A percentile compares a stretch with the other conserved stretches of the same genome.
These are phyloP conservation scores for Thermophis baileyi DNA, from an alignment of 2,113 vertebrate genomes.

Conservation along the genomic window DNA sequence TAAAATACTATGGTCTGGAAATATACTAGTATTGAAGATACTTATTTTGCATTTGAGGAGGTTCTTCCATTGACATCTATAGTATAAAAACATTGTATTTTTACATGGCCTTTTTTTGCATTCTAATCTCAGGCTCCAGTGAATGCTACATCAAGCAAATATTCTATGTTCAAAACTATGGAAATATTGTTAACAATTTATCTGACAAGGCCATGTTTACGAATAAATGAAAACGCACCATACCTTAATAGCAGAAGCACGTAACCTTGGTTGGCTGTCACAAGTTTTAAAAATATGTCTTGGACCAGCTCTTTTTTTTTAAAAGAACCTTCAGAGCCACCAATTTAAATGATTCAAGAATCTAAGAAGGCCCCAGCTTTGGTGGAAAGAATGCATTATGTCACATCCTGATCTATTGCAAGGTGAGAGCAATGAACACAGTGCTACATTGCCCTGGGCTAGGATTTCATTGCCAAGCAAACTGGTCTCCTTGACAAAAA, in stretches of 20 bases:
- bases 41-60: not conserved
- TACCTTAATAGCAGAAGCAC: not conserved
- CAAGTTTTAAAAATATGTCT: not conserved
- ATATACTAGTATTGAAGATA: not conserved
- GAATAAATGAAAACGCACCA: not conserved
- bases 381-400: conserved; percentile 9
- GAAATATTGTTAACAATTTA: not conserved
- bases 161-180: not conserved
- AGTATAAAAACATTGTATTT: not conserved
- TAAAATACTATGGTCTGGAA: not conserved
- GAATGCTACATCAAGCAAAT: not conserved
- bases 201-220: not conserved
- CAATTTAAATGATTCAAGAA: conserved; percentile 9
- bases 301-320: not conserved
- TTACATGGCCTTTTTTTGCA: not conserved
- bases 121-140: not conserved
- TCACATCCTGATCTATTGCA: not conserved
- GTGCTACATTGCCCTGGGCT: not conserved
- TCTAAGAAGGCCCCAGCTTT: not conserved
- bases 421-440: not conserved
- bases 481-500: not conserved
- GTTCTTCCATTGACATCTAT: not conserved
- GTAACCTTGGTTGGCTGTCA: not conserved
- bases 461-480: not conserved
- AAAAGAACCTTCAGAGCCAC: not conserved